Evolutionary conservation across 35 echinoderm and acorn worm species (phyloP).

Genomic region (Heliocidaris tuberculata): DNA sequence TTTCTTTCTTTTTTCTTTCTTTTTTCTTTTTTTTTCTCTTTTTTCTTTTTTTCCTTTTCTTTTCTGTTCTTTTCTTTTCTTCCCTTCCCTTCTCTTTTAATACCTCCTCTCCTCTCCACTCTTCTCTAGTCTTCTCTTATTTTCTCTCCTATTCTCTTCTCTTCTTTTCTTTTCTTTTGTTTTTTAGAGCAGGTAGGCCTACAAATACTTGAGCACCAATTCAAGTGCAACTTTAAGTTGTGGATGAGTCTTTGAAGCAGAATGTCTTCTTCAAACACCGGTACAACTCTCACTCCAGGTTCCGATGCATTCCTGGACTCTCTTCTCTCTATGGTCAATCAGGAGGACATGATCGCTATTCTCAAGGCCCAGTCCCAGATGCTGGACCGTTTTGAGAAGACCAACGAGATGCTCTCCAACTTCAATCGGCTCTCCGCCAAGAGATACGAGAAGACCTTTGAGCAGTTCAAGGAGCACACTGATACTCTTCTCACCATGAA

Average conservation of each 20-base stretch:
- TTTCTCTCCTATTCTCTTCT: too few species aligned
- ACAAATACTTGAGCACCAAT: too few species aligned
- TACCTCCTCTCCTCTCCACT: too few species aligned
- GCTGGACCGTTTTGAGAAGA: constrained; percentile 95
- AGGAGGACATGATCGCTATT: constrained; percentile 85
- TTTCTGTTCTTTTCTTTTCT: too few species aligned
- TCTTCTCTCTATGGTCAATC: constrained; percentile 76
- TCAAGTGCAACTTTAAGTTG: not conserved
- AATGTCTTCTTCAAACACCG: not conserved
- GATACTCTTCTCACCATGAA: constrained; percentile 74
- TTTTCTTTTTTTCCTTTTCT: too few species aligned
- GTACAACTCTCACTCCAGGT: constrained; percentile 52
- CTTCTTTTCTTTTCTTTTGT: too few species aligned
- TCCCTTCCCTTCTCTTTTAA: too few species aligned
- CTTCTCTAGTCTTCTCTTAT: too few species aligned
- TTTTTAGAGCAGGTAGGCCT: too few species aligned
- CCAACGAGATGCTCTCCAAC: constrained; percentile 91
- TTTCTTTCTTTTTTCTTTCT: too few species aligned
- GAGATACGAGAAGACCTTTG: constrained; percentile 70
- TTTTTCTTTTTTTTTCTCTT: too few species aligned
- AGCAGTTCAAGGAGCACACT: constrained; percentile 87
- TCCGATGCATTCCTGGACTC: constrained; percentile 84
- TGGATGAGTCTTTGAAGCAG: not conserved
- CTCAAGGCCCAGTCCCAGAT: constrained; percentile 81
- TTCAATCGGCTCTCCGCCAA: constrained; percentile 79